Evolutionary conservation across 2,888 invertebrate species (phyloP), one percentile per base, ranked within the genome.

Genomic region (Orchesella flavescens): DNA sequence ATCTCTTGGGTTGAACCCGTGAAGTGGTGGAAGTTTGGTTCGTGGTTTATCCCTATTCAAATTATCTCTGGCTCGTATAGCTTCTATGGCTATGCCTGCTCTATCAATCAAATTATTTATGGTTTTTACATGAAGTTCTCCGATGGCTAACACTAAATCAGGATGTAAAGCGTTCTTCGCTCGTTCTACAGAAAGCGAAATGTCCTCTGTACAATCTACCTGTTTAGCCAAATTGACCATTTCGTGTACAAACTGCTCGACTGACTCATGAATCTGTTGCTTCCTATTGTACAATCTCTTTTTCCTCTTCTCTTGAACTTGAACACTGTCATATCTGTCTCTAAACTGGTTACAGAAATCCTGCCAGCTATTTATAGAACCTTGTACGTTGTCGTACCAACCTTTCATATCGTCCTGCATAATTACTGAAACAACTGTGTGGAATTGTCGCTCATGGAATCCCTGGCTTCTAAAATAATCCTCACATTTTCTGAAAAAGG

Each of bases 191-290:
- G 57, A 66, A 10, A 21, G 4, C 1, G 24, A 7, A 34, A 68
- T 68, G 12, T 10, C 3, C 19, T 77, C 77, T 2, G 4, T 34
- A 19, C 68, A 57, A 57, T 77, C 55, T 15, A 77, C 21, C 43
- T 77, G 77, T 23, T 55, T 77, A n/a, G 57, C 66, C 21, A 77
- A 68, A 68, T 19, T 69, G 19, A 66, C 66, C 55, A 66, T 66
- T 68, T 77, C 77, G 34, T 57, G 55, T 49, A 77, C 55, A 43
- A 77, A 77, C 43, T 77, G 66, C 57, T 77, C 77, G n/a, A 44
- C 72, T 19, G 79, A 53, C 12, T 79, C 79, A 19, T 9, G 3
- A 9, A 59, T 13, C 5, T 13, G 23, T 43, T 79, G 79, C 17
- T 55, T 63, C 17, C 72, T 21, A 17, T 34, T 72, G 7, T 44